Evolutionary conservation across 2,888 invertebrate genomes (phyloP).

Genomic region (Rugalucina vietnamica): DNA sequence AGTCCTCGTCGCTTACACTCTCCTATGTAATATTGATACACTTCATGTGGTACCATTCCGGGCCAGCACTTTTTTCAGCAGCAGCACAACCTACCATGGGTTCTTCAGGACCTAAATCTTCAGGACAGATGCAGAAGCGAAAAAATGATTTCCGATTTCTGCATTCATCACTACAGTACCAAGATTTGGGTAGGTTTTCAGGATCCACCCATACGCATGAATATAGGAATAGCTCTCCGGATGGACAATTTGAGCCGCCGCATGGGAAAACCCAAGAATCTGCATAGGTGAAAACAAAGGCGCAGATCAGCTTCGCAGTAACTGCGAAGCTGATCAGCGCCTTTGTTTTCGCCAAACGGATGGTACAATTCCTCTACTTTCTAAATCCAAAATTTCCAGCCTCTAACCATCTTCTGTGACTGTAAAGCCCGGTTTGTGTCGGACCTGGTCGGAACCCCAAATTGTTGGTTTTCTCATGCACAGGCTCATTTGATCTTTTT

Average conservation of each 20-base stretch:
- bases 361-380: no score
- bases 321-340: no score
- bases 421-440: no score
- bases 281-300: no score
- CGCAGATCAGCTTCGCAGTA: no score
- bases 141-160: not conserved
- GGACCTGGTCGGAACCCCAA: no score
- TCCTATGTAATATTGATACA: conserved; percentile 41
- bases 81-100: conserved; percentile 55
- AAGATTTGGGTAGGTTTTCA: conserved; percentile 19
- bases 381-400: no score
- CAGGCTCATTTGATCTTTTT: no score
- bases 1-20: conserved; percentile 33
- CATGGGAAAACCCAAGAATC: no score
- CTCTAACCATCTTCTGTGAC: no score
- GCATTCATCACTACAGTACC: conserved; percentile 45
- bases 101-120: conserved; percentile 37
- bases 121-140: conserved; percentile 39
- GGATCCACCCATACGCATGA: conserved; percentile 38
- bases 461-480: no score
- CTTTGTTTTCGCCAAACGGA: no score
- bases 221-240: conserved; percentile 48
- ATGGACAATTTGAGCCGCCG: conserved; percentile 28
- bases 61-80: conserved; percentile 17
- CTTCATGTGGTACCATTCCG: conserved; percentile 53